Percentiles rank a stretch among this genome's conserved stretches.
phyloP scores from a whole-genome alignment of 2,797 vertebrate species.

The Epinephelus malabaricus region DNA sequence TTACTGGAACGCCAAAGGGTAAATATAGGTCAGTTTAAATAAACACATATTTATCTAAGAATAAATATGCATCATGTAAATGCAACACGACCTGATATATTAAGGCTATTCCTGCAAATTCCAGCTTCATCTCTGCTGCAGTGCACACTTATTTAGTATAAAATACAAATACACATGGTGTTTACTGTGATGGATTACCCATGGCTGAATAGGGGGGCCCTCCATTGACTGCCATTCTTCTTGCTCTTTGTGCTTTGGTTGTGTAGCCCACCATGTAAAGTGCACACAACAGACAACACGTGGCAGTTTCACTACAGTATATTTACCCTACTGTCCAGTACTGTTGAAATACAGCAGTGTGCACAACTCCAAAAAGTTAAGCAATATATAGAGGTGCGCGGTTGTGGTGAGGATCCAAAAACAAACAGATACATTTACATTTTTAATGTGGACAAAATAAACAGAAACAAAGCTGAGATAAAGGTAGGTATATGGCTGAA shows the following conservation, averaged over 20 bases:
- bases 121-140: neutral
- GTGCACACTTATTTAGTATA: neutral
- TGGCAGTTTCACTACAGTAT: neutral
- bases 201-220: neutral
- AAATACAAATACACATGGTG: neutral
- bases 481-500: no score
- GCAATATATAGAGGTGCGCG: no score
- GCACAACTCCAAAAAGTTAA: no score
- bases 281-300: neutral
- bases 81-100: neutral
- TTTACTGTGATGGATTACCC: neutral
- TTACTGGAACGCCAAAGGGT: neutral
- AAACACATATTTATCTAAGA: neutral
- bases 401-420: no score
- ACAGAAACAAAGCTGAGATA: no score
- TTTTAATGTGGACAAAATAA: no score
- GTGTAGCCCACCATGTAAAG: neutral
- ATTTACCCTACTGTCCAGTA: neutral
- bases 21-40: no score
- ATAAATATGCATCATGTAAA: neutral
- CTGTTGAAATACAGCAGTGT: neutral
- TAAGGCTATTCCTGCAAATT: neutral
- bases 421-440: no score
- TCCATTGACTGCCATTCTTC: neutral
- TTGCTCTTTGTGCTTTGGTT: slow-evolving; percentile 1